Base-by-base conservation (phyloP, 2,888 invertebrate genomes). In the Copidosoma aretas region DNA sequence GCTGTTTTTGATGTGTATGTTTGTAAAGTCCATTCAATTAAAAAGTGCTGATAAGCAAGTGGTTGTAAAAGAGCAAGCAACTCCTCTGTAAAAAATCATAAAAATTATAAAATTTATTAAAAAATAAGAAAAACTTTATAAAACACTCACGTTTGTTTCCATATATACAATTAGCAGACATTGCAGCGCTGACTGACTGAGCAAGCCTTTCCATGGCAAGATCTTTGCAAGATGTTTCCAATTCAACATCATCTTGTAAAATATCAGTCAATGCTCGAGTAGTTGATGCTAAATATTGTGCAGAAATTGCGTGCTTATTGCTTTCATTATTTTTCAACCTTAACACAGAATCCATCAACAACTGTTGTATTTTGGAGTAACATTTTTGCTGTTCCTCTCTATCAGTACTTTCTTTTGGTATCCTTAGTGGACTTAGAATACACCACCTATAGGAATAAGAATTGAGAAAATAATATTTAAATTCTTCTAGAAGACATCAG, bases 171-270 rank as follows among this genome's bases (percentile, higher is more conserved):
- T 91, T 91, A 32, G 91, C 90, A 21, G 91, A 89, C 43, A 94
- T 85, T 0, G 92, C 91, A 17, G 95, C 91, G 82, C 95, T 94
- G 0, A 94, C 87, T 0, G 93, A 90, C 81, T 95, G 95, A 0
- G 93, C 93, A 74, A 93, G 88, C 77, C 95, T 87, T 81, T 95
- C 93, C 70, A 95, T 77, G 3, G 82, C 78, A 22, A 83, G 73
- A 58, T 81, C 79, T 3, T 75, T 73, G 4, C 68, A 74, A 43
- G 58, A 64, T 15, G 75, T 70, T n/a, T 75, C 75, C 25, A 76
- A 59, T 25, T 78, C 77, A n/a, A 73, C 65, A 43, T 70, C 62
- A 21, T 71, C 74, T 10, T 81, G 80, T 57, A 82, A 68, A 60
- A 74, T 73, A 14, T 73, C 64, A 3, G 77, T 75, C 22, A 83